Conservation (phyloP, 2,888 invertebrate genomes). For the Brenthis daphne region DNA sequence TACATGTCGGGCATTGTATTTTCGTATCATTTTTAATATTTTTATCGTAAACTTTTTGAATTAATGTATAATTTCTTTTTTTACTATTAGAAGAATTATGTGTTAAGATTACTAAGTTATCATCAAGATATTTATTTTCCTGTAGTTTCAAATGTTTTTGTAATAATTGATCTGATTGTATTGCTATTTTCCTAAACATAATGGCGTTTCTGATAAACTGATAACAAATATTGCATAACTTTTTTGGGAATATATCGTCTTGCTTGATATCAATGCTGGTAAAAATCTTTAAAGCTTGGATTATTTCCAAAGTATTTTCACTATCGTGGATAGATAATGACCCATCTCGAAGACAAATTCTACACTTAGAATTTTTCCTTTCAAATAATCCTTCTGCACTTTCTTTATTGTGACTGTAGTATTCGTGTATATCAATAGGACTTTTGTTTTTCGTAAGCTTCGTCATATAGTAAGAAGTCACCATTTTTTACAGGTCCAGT, state of each 20-base stretch:
- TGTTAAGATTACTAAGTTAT: background rate
- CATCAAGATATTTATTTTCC: background rate
- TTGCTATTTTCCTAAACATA: constrained; percentile 59
- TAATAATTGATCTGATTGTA: constrained; percentile 53
- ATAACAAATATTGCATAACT: constrained; percentile 58
- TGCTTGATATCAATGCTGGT: constrained; percentile 52
- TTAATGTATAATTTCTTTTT: background rate
- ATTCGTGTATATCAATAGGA: constrained; percentile 33
- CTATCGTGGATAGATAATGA: constrained; percentile 50
- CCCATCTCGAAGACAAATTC: constrained; percentile 63
- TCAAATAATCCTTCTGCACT: constrained; percentile 23
- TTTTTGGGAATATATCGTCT: constrained; percentile 56
- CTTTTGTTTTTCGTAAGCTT: constrained; percentile 39
- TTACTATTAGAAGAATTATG: background rate
- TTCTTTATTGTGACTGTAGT: constrained; percentile 35
- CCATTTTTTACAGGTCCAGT: constrained; percentile 35
- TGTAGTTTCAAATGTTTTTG: constrained; percentile 45
- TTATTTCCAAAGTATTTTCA: constrained; percentile 45
- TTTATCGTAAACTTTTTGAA: background rate
- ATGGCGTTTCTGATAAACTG: constrained; percentile 58
- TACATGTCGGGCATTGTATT: constrained; percentile 50
- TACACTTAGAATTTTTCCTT: constrained; percentile 45
- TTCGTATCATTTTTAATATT: constrained; percentile 36
- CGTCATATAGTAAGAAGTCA: constrained; percentile 48
- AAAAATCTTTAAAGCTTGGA: constrained; percentile 55